Base-by-base conservation (phyloP, 2,888 invertebrate genomes). In the Esperia sulphurella region DNA sequence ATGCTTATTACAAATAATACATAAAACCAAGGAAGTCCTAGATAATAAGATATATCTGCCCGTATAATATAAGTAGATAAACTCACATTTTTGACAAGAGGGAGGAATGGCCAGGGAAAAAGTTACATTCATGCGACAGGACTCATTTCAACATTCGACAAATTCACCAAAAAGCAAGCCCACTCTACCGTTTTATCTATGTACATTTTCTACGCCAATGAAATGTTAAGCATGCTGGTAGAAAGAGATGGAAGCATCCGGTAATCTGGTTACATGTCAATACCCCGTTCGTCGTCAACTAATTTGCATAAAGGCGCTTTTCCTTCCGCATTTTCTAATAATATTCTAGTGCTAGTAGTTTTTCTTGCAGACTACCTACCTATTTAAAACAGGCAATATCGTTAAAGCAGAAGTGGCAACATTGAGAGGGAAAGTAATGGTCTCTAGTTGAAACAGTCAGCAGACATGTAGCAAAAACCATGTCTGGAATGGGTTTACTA, bases 301-400 rank as follows among this genome's bases (percentile, higher is more conserved):
- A 55, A 73, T 76, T 72, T 72, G 61, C 71, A 74, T 78, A 59
- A 53, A 54, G 35, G 42, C 53, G 49, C 64, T 68, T 72, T 79
- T 68, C 65, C 71, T 76, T 80, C 73, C 78, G 28, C 77, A 70
- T 76, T 78, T 79, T 77, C 72, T 75, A 73, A 67, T 70, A 70
- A 65, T 68, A 65, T 59, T 63, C 57, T 48, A 49, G 50, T 50
- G 43, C 52, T 46, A 52, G 55, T 38, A 39, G 65, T 63, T 63
- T 66, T 61, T 65, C 65, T 63, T 42, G 57, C 50, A 44, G 29
- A 45, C 33, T 57, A 48, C 52, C 10, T 35, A 35, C 35, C 10
- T n/a, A 35, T n/a, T 50, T 49, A 49, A 59, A 59, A 33, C 43
- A 45, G 40, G 14, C 50, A 13, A 40, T 14, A 21, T 41, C 39